A percentile compares a stretch with the other conserved stretches of the same genome.
phyloP scores from a whole-genome alignment of 2,113 vertebrate genomes.

The Uropsilus gracilis region DNA sequence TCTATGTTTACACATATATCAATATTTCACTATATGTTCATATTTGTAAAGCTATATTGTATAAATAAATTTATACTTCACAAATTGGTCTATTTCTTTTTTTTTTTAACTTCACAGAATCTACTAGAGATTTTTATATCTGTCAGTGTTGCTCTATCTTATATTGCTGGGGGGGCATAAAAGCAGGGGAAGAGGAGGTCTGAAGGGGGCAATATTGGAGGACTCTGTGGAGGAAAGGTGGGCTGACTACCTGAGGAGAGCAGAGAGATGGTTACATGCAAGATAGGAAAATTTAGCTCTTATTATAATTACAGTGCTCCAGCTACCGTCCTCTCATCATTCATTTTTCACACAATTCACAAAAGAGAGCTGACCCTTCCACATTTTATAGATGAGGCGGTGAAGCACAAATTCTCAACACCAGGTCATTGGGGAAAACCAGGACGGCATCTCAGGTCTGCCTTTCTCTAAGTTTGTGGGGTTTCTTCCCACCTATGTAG shows the following conservation, averaged over 20 bases:
- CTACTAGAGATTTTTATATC: neutral
- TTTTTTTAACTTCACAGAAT: neutral
- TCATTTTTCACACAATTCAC: neutral
- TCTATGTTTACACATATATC: neutral
- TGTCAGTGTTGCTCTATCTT: neutral
- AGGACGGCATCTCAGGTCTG: neutral
- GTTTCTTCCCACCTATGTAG: fast-evolving
- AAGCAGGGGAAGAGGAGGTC: neutral
- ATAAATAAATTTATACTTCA: slow-evolving; percentile 28
- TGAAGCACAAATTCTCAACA: neutral
- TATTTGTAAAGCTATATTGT: neutral
- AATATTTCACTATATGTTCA: neutral
- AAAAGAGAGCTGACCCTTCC: neutral
- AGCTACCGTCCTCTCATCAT: no score
- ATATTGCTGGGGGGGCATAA: neutral
- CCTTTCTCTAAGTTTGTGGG: neutral
- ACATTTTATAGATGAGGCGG: neutral
- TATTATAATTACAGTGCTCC: neutral
- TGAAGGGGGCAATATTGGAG: neutral
- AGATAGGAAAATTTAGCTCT: neutral
- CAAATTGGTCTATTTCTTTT: slow-evolving; percentile 8
- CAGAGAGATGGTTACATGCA: neutral
- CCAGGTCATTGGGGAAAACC: neutral
- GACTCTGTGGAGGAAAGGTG: neutral
- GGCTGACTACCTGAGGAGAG: neutral